These are phyloP conservation scores for Magallana gigas DNA, from an alignment of 1,140 invertebrate genomes.

Conservation along the genomic window DNA sequence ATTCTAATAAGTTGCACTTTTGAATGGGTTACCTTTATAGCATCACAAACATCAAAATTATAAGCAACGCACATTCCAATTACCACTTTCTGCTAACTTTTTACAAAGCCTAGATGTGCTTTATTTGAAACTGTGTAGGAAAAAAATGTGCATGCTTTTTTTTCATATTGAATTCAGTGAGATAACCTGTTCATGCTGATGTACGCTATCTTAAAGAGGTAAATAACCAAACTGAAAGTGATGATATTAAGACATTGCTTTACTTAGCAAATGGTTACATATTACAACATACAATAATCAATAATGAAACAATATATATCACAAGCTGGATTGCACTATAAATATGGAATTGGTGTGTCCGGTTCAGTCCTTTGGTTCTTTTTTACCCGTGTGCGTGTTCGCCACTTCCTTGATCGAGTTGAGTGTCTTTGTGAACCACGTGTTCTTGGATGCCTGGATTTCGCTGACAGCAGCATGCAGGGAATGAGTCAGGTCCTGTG, in stretches of 20 bases:
- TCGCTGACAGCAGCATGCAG: slow-evolving; percentile 90
- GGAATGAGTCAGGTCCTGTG: slow-evolving; percentile 94
- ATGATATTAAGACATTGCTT: not conserved
- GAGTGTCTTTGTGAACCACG: slow-evolving; percentile 94
- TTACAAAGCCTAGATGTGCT: too few species aligned
- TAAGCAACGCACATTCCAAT: too few species aligned
- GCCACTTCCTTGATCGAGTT: slow-evolving; percentile 85
- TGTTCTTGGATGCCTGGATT: slow-evolving; percentile 86
- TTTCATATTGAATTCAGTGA: too few species aligned
- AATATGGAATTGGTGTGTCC: slow-evolving; percentile 4
- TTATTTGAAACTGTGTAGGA: too few species aligned
- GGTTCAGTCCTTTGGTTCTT: slow-evolving; percentile 63
- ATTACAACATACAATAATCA: slow-evolving; percentile 14
- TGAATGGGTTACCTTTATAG: too few species aligned
- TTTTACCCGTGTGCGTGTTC: slow-evolving; percentile 67
- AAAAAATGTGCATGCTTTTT: too few species aligned
- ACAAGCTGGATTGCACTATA: slow-evolving; percentile 29
- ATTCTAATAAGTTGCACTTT: too few species aligned
- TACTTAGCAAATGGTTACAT: slow-evolving; percentile 9
- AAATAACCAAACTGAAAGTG: not conserved
- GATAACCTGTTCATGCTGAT: too few species aligned
- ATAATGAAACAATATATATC: slow-evolving; percentile 31
- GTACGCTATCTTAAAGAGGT: too few species aligned
- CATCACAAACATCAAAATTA: too few species aligned
- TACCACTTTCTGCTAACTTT: too few species aligned